phyloP scores from a whole-genome alignment of 2,888 invertebrate species.

The Leptopilina drosophilae region DNA sequence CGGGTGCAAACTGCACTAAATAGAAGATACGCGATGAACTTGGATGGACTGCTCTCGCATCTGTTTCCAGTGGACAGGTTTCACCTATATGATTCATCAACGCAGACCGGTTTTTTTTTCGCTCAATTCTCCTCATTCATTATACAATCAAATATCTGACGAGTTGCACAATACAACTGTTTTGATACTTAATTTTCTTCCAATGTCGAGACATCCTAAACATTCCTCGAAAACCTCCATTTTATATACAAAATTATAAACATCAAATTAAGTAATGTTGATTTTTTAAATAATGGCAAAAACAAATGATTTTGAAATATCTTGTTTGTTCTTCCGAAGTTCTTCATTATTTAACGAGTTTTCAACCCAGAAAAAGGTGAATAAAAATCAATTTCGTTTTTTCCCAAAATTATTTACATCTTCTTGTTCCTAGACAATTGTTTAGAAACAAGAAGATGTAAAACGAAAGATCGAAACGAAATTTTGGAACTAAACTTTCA shows the following conservation, averaged over 20 bases:
- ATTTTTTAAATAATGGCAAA: too few relatives aligned
- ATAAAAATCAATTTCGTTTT: too few relatives aligned
- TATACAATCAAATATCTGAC: constrained; percentile 58
- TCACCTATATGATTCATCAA: constrained; percentile 60
- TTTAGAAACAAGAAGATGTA: too few relatives aligned
- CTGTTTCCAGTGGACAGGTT: constrained; percentile 50
- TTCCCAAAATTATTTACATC: too few relatives aligned
- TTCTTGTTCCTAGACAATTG: too few relatives aligned
- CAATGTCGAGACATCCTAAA: not conserved
- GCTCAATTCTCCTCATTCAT: constrained; percentile 53
- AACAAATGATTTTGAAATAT: too few relatives aligned
- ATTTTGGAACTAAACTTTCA: too few relatives aligned
- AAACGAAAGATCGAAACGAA: too few relatives aligned
- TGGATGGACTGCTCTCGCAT: not conserved
- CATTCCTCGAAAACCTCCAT: not conserved
- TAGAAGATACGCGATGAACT: not conserved
- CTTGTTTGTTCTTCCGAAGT: too few relatives aligned
- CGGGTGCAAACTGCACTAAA: not conserved
- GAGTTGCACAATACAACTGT: constrained; percentile 60
- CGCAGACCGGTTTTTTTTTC: constrained; percentile 61
- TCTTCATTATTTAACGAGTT: too few relatives aligned
- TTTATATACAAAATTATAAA: not conserved
- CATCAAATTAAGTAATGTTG: too few relatives aligned
- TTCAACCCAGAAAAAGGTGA: too few relatives aligned
- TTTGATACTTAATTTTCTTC: constrained; percentile 51